phyloP scores from a whole-genome alignment of 2,888 invertebrate species.

The Dasypogon diadema region DNA sequence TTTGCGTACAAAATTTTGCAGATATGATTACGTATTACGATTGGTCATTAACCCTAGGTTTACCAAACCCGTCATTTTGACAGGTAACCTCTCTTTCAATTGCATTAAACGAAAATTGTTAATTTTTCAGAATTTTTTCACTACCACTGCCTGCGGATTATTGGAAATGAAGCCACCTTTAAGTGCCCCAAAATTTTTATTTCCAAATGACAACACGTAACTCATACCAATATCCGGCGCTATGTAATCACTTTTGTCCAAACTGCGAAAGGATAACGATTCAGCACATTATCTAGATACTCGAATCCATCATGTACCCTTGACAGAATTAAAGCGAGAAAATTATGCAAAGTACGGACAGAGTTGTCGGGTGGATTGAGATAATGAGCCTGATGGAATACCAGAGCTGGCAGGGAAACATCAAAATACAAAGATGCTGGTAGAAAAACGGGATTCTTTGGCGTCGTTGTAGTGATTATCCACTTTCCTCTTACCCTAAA shows the following conservation, averaged over 20 bases:
- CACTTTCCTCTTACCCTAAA: constrained; percentile 8
- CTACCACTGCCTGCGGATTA: no score
- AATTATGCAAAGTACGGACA: constrained; percentile 37
- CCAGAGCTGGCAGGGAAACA: not conserved
- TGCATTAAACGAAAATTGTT: no score
- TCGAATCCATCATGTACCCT: constrained; percentile 43
- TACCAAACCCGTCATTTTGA: no score
- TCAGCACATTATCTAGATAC: constrained; percentile 35
- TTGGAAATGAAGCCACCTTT: no score
- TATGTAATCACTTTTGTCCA: constrained; percentile 13
- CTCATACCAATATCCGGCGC: constrained; percentile 11
- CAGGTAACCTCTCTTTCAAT: no score
- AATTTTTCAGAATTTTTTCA: no score
- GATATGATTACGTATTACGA: no score
- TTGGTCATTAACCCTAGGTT: no score
- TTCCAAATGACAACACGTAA: constrained; percentile 30
- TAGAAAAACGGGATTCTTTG: not conserved
- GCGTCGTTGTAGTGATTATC: constrained; percentile 24
- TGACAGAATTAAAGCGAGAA: constrained; percentile 42
- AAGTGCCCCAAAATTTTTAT: no score
- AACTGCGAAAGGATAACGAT: constrained; percentile 24
- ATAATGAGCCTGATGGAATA: constrained; percentile 32
- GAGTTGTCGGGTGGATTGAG: not conserved
- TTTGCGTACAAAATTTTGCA: no score
- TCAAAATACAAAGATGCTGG: constrained; percentile 9